Evolutionary conservation across 2,888 invertebrate genomes (phyloP).

Genomic region (Allolobophora icterica): DNA sequence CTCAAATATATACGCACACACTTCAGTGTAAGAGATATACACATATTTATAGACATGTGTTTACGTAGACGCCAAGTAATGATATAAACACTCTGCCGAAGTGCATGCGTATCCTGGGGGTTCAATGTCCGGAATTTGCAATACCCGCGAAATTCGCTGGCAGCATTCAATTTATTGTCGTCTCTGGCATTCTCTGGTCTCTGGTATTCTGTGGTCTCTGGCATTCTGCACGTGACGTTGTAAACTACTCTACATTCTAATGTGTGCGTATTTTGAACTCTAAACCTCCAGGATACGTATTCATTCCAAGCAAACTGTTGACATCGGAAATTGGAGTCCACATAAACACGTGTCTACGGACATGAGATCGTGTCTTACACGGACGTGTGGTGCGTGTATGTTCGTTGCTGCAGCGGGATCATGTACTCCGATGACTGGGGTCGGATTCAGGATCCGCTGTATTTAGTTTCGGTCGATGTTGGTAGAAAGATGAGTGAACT

Average conservation of each 20-base stretch:
- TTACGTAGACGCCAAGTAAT: neutral
- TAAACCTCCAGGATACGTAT: neutral
- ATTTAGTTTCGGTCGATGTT: neutral
- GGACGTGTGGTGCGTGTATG: too few species aligned
- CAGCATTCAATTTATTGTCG: neutral
- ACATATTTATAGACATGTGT: neutral
- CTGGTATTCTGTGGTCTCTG: neutral
- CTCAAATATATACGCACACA: too few species aligned
- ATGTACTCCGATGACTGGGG: neutral
- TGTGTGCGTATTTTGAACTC: neutral
- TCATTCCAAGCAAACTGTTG: neutral
- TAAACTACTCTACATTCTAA: neutral
- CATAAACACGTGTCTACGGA: neutral
- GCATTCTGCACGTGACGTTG: neutral
- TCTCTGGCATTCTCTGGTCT: too few species aligned
- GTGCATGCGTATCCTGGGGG: neutral
- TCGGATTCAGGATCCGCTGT: neutral
- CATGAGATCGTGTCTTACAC: neutral
- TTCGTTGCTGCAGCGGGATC: neutral
- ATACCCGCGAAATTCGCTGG: too few species aligned
- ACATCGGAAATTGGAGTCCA: neutral
- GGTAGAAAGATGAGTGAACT: neutral
- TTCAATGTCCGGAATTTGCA: neutral
- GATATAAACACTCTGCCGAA: neutral
- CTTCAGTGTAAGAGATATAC: neutral